These are phyloP conservation scores for Epizoanthus scotinus DNA, from an alignment of 92 coral and sea anemone genomes.

Conservation along the genomic window DNA sequence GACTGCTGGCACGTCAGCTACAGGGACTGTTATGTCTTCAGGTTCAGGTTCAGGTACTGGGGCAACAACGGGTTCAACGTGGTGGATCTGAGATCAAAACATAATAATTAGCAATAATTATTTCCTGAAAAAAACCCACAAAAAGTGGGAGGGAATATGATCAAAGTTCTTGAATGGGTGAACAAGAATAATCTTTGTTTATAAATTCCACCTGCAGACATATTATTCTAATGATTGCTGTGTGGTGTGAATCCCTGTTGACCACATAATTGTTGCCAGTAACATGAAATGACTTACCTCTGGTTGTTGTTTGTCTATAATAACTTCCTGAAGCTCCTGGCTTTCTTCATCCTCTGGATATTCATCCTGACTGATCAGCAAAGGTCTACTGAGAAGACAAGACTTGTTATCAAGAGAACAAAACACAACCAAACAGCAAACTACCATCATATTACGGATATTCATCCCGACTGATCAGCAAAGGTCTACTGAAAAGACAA, in stretches of 20 bases:
- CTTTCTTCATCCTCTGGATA: constrained; percentile 59
- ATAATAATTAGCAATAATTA: too few species aligned
- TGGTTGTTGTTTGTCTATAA: constrained; percentile 82
- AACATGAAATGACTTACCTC: constrained; percentile 50
- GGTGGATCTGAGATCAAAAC: not conserved
- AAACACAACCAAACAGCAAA: not conserved
- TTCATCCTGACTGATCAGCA: constrained; percentile 33
- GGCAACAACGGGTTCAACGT: constrained; percentile 25
- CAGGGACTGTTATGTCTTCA: constrained; percentile 2
- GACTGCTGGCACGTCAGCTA: not conserved
- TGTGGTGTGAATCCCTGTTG: too few species aligned
- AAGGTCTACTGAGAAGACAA: not conserved
- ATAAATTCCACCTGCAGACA: too few species aligned
- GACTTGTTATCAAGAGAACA: not conserved
- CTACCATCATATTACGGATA: not conserved
- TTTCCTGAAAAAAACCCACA: too few species aligned
- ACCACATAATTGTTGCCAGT: too few species aligned
- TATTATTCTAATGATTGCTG: too few species aligned
- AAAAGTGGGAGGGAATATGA: too few species aligned
- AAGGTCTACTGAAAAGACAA: not conserved
- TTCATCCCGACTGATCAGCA: constrained; percentile 32
- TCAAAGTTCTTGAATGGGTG: too few species aligned
- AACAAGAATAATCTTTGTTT: too few species aligned
- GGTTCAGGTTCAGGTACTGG: constrained; percentile 30
- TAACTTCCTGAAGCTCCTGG: constrained; percentile 80